Evolutionary conservation across 2,797 vertebrate species (phyloP).

Genomic region (Anisognathus igniventris): DNA sequence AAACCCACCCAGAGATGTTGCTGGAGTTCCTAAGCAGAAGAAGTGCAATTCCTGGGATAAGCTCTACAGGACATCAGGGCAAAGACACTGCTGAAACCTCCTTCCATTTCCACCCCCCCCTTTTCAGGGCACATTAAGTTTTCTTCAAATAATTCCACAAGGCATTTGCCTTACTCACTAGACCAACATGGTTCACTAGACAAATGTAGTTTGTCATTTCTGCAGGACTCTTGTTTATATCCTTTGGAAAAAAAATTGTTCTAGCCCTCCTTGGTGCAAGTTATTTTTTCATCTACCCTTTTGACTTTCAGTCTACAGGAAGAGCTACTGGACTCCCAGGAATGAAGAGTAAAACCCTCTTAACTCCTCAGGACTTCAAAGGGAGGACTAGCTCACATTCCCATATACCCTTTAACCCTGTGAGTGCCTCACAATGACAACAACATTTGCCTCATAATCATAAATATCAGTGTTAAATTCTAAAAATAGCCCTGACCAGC

Average conservation of each 20-base stretch:
- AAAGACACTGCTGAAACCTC: background rate
- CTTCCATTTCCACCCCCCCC: background rate
- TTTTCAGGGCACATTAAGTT: background rate
- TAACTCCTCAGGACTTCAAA: background rate
- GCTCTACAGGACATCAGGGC: background rate
- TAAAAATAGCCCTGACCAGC: background rate
- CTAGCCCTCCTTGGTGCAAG: background rate
- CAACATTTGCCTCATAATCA: background rate
- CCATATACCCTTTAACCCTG: background rate
- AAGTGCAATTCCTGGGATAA: background rate
- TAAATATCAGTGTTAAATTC: background rate
- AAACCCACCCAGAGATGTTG: background rate
- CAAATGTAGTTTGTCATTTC: slow-evolving; percentile 35
- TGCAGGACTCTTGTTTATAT: background rate
- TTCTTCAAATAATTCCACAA: slow-evolving; percentile 18
- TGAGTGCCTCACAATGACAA: background rate
- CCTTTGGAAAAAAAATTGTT: background rate
- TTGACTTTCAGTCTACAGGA: background rate
- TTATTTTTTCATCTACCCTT: background rate
- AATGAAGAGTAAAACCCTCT: background rate
- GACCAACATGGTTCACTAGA: background rate
- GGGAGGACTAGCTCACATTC: background rate
- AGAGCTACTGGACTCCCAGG: background rate
- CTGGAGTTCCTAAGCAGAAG: background rate
- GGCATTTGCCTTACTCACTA: slow-evolving; percentile 35